A percentile compares a stretch with the other conserved stretches of the same genome.
These are phyloP conservation scores for Cheilosia vulpina DNA, from an alignment of 2,888 invertebrate species.

Conservation along the genomic window DNA sequence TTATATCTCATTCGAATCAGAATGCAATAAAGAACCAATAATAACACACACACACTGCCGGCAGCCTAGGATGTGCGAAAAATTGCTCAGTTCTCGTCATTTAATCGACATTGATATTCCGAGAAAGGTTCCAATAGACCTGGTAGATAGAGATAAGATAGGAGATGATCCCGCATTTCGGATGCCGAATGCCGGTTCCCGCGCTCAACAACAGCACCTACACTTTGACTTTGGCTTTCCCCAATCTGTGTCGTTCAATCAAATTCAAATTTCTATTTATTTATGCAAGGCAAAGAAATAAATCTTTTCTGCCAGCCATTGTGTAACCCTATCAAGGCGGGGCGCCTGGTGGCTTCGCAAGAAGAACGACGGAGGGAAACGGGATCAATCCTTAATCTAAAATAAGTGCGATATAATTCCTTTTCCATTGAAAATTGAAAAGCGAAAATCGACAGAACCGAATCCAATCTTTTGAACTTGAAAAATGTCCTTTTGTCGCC, in stretches of 20 bases:
- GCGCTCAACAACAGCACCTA: conserved; percentile 46
- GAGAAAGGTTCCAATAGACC: conserved; percentile 50
- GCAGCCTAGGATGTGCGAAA: conserved; percentile 45
- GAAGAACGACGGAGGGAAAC: conserved; percentile 43
- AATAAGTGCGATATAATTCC: conserved; percentile 71
- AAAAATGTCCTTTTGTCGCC: conserved; percentile 32
- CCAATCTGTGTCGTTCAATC: conserved; percentile 66
- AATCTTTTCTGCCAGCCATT: conserved; percentile 64
- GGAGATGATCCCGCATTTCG: conserved; percentile 39
- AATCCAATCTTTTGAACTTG: conserved; percentile 54
- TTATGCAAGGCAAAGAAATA: conserved; percentile 71
- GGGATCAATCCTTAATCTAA: conserved; percentile 66
- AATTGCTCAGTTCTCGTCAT: conserved; percentile 60
- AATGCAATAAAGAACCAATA: conserved; percentile 71
- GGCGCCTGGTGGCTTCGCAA: neutral
- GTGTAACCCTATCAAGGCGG: conserved; percentile 61
- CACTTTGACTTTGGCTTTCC: neutral
- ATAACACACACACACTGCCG: conserved; percentile 54
- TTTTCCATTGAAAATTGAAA: conserved; percentile 58
- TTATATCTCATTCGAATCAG: conserved; percentile 71
- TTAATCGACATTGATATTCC: conserved; percentile 65
- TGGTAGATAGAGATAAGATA: conserved; percentile 44
- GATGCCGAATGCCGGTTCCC: conserved; percentile 16
- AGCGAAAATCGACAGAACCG: conserved; percentile 32
- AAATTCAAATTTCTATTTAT: conserved; percentile 75